phyloP scores from a whole-genome alignment of 2,888 invertebrate species.

The Scaptodrosophila latifasciaeformis region DNA sequence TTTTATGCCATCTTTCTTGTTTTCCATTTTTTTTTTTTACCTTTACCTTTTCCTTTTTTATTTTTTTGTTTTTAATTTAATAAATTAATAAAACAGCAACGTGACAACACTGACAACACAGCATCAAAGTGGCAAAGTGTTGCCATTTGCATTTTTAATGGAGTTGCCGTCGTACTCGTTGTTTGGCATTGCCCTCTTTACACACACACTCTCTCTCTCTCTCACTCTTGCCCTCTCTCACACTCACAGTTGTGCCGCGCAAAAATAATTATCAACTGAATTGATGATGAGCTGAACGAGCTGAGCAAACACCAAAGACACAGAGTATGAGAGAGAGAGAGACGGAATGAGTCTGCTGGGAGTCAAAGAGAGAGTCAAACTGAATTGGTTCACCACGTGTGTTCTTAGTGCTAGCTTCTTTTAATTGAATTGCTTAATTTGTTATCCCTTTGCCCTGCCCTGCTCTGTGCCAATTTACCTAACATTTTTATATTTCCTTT shows the following conservation, averaged over 20 bases:
- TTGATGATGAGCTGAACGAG: slow-evolving; percentile 47
- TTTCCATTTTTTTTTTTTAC: slow-evolving; percentile 39
- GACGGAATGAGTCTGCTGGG: no score
- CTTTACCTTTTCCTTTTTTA: slow-evolving; percentile 45
- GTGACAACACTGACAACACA: slow-evolving; percentile 59
- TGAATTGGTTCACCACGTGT: no score
- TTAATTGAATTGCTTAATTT: slow-evolving; percentile 60
- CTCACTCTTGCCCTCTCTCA: no score
- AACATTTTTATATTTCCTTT: no score
- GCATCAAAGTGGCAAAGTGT: slow-evolving; percentile 72
- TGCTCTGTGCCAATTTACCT: not conserved
- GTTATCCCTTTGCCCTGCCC: no score
- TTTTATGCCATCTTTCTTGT: slow-evolving; percentile 32
- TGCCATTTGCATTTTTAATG: slow-evolving; percentile 72
- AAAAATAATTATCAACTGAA: slow-evolving; percentile 72
- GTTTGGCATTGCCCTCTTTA: no score
- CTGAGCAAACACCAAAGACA: slow-evolving; percentile 1
- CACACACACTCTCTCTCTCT: no score
- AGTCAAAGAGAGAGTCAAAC: no score
- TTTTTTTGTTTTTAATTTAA: slow-evolving; percentile 55
- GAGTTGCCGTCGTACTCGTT: slow-evolving; percentile 43
- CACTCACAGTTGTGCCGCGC: slow-evolving; percentile 40
- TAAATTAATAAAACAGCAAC: slow-evolving; percentile 69
- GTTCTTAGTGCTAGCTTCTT: not conserved
- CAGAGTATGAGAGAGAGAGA: no score